Base-by-base conservation (phyloP, 2,113 vertebrate species). In the Mellivora capensis region DNA sequence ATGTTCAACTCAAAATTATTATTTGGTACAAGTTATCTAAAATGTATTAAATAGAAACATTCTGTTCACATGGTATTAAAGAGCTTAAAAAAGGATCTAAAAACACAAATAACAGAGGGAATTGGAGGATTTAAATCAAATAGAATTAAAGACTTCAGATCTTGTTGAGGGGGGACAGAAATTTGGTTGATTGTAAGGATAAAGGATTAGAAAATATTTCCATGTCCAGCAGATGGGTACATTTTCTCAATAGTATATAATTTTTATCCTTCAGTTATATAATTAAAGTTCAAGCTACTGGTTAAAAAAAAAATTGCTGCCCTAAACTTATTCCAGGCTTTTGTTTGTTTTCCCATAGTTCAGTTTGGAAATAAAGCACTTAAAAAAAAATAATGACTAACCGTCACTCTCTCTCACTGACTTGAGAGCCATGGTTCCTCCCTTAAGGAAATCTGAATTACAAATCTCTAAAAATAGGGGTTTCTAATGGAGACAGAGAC, bases 261-360 rank as follows among this genome's bases (percentile, higher is more conserved):
- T 83, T 93, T 82, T 72, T 7, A 95, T 93, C 29, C 49, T 90
- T 97, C 6, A 91, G 31, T 94, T 93, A 94, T 1, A 0, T 20
- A 95, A 95, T 69, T 93, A 94, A 97, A 98, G 64, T 21, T 97
- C 59, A 84, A 94, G 93, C 49, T 97, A 13, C 23, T 77, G 76
- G 42, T 95, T 69, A 7, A 44, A 52, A 52, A 57, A 77, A 25
- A n/a, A 74, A 9, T 15, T 88, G 25, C 31, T 86, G 12, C 44
- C 47, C 15, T 85, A 20, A 93, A 87, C 59, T 17, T 59, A 74
- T 21, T 86, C 59, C 44, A 96, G 91, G 72, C 4, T 96, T 97
- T 17, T 95, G 3, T 97, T 79, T 95, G 0, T 1, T 85, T 11
- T 96, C 77, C 31, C 15, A 88, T 87, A 89, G 90, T 77, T 87